These are phyloP conservation scores for Neelides sp. DNA, from an alignment of 1,140 invertebrate species.

Conservation along the genomic window DNA sequence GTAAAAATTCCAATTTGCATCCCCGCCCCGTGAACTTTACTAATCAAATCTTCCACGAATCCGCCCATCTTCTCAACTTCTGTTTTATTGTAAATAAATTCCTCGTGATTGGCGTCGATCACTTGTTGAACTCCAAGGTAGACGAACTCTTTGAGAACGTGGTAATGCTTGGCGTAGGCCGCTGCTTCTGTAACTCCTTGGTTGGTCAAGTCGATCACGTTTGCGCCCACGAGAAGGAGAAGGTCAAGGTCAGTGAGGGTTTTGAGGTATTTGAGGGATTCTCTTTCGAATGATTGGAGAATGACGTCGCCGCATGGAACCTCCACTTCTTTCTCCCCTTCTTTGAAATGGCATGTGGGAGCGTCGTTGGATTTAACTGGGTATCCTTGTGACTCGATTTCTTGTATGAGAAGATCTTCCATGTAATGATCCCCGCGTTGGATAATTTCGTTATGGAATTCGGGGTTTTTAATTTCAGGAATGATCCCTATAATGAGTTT, in stretches of 20 bases:
- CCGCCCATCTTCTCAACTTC: constrained; percentile 18
- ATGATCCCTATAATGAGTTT: constrained; percentile 17
- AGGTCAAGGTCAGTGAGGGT: constrained; percentile 4
- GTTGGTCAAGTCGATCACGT: constrained; percentile 7
- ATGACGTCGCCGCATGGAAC: constrained; percentile 16
- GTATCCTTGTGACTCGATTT: constrained; percentile 11
- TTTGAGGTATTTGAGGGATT: constrained; percentile 18
- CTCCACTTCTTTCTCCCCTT: no score
- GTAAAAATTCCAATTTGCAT: constrained; percentile 21
- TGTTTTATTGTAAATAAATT: not conserved
- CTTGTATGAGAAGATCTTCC: constrained; percentile 12
- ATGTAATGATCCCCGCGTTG: constrained; percentile 3
- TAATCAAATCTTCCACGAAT: constrained; percentile 18
- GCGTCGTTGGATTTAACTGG: not conserved
- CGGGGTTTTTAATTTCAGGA: constrained; percentile 24
- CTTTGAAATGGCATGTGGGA: not conserved
- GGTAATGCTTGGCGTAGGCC: constrained; percentile 7
- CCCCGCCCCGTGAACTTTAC: constrained; percentile 13
- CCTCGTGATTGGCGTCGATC: constrained; percentile 1
- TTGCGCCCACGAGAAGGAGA: constrained; percentile 12
- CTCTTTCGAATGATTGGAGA: constrained; percentile 22
- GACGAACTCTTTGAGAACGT: constrained; percentile 24
- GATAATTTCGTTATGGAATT: constrained; percentile 10
- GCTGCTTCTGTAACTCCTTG: constrained; percentile 14
- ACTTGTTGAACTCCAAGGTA: constrained; percentile 18